A percentile compares a stretch with the other conserved stretches of the same genome.
Conservation (phyloP, 2,888 invertebrate species). For the Carabus problematicus region DNA sequence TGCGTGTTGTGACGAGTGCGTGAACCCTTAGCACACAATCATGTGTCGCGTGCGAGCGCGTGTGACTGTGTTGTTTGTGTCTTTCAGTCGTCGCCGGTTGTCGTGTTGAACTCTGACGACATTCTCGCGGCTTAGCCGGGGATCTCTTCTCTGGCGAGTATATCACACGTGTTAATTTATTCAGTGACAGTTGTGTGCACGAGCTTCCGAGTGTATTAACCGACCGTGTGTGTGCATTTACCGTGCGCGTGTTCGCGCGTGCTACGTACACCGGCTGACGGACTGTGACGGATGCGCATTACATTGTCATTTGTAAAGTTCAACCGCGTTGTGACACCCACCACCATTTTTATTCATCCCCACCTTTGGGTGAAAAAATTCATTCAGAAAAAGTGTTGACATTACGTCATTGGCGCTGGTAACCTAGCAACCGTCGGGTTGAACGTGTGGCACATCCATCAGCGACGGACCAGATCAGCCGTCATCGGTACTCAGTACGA, state of each 20-base stretch:
- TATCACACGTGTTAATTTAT: slow-evolving; percentile 15
- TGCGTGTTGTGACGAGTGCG: slow-evolving; percentile 20
- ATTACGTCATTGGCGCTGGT: slow-evolving; percentile 55
- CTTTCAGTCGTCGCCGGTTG: no score
- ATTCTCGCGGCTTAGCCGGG: slow-evolving; percentile 39
- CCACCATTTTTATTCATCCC: slow-evolving; percentile 58
- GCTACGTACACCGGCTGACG: slow-evolving; percentile 43
- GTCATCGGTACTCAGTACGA: neutral
- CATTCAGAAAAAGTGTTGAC: slow-evolving; percentile 65
- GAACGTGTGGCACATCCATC: slow-evolving; percentile 4
- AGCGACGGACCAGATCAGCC: no score
- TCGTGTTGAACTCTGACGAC: slow-evolving; percentile 29
- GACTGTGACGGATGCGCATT: slow-evolving; percentile 33
- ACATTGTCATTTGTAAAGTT: slow-evolving; percentile 51
- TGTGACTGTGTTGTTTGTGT: no score
- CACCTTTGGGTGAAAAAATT: slow-evolving; percentile 64
- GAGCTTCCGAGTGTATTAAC: slow-evolving; percentile 19
- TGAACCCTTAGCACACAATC: slow-evolving; percentile 1
- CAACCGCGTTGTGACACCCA: slow-evolving; percentile 54
- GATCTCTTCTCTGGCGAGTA: slow-evolving; percentile 6
- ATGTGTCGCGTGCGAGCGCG: neutral
- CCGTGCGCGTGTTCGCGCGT: slow-evolving; percentile 28
- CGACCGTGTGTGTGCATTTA: neutral
- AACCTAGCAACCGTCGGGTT: slow-evolving; percentile 54
- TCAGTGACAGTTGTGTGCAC: slow-evolving; percentile 32